A percentile compares a stretch with the other conserved stretches of the same genome.
Evolutionary conservation across 2,113 vertebrate genomes (phyloP).

Genomic region (Pluvialis apricaria): DNA sequence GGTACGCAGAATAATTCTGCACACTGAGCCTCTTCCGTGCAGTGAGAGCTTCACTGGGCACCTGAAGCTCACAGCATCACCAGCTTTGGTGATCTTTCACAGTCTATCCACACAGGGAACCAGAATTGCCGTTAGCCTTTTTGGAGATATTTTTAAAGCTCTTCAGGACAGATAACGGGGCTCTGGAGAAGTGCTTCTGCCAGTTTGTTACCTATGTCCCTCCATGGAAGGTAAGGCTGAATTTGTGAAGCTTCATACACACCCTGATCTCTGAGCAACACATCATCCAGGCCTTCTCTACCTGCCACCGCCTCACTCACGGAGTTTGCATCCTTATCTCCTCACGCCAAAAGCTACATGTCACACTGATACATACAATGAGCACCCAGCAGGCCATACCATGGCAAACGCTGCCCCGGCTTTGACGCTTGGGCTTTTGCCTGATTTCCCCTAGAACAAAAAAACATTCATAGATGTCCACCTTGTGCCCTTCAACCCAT

Average conservation of each 20-base stretch:
- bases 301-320: not conserved
- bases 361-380: fast-evolving
- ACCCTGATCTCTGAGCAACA: not conserved
- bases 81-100: not conserved
- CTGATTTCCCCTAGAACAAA: not conserved
- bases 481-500: not conserved
- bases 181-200: not conserved
- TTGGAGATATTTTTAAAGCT: not conserved
- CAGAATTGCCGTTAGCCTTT: not conserved
- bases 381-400: not conserved
- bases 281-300: not conserved
- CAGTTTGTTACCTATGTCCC: fast-evolving
- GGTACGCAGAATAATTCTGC: not conserved
- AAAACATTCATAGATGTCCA: no score
- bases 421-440: not conserved
- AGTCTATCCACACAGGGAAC: not conserved
- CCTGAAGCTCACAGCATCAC: not conserved
- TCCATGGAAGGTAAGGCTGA: not conserved
- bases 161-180: fast-evolving
- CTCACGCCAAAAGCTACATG: not conserved
- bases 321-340: not conserved
- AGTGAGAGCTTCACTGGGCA: fast-evolving
- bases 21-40: not conserved
- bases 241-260: not conserved
- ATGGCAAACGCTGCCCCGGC: not conserved